Base-by-base conservation (phyloP, 2,797 vertebrate species). In the Dryobates pubescens region DNA sequence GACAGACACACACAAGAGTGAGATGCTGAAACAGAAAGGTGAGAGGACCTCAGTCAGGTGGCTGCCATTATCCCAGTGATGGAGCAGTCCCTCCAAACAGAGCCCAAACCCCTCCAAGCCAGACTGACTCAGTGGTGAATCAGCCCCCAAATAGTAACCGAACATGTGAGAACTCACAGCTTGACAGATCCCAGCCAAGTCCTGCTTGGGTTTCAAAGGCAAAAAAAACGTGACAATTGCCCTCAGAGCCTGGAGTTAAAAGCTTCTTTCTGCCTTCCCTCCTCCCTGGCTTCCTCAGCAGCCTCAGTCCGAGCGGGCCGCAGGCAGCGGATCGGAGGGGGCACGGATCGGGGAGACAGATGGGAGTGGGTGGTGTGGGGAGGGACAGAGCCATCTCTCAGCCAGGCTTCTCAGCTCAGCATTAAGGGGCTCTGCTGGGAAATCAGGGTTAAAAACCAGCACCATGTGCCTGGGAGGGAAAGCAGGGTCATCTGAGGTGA, bases 71-170 rank as follows among this genome's bases (percentile, higher is more conserved):
- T 43, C 51, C 23, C 47, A 79, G 43, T 8, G 29, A 77, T 2
- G 6, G 56, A 86, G 64, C 11, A 80, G 54, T 34, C 79, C 38
- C 68, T 87, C n/a, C 9, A 6, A 67, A 64, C 1, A 70, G 38
- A 80, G 63, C 19, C 1, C 69, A 81, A 88, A 63, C 83, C 85
- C 47, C 22, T 20, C 47, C 47, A 75, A 36, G 86, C 62, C 0
- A 0, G 59, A 85, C 13, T 70, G 82, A 84, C 89, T 90, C 88
- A 88, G 43, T 17, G 19, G 36, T 94, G 93, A 95, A 93, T 90
- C 86, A 95, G 68, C 82, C 22, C 32, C 67, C 79, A 95, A 93
- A 84, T 81, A 92, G 93, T 96, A 92, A 93, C 59, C 26, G 63
- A 81, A 78, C 7, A 5, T 82, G 56, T 83, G 80, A 92, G 88